A percentile compares a stretch with the other conserved stretches of the same genome.
Conservation (phyloP, 2,888 invertebrate species). For the Lutraria lutraria region DNA sequence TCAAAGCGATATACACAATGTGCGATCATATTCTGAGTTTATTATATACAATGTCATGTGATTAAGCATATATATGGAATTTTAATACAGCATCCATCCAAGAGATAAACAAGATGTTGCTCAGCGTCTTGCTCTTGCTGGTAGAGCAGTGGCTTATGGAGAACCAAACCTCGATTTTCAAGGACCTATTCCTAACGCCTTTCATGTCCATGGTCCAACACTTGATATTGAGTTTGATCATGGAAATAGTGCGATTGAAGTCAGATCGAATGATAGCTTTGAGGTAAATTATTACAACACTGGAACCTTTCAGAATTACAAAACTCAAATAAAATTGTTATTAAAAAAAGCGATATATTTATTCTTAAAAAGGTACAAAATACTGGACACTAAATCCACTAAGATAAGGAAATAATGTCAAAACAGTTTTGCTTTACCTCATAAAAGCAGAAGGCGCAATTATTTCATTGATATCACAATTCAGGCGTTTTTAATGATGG, state of each 20-base stretch:
- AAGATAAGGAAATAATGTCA: not conserved
- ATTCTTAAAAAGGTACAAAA: not conserved
- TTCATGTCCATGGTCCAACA: constrained; percentile 21
- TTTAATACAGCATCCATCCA: constrained; percentile 78
- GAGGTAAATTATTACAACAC: constrained; percentile 50
- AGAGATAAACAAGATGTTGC: constrained; percentile 81
- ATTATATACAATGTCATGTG: too few species aligned
- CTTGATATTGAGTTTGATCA: constrained; percentile 68
- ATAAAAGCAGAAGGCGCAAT: not conserved
- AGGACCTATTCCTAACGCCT: constrained; percentile 79
- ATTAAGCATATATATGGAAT: too few species aligned
- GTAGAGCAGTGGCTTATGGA: constrained; percentile 81
- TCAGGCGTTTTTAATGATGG: not conserved
- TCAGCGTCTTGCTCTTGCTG: constrained; percentile 77
- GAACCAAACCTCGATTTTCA: constrained; percentile 73
- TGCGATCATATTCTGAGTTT: too few species aligned
- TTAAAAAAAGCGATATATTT: not conserved
- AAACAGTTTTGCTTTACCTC: not conserved
- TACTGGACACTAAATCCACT: not conserved
- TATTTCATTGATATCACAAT: not conserved
- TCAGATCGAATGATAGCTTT: constrained; percentile 43
- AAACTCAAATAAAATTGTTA: not conserved
- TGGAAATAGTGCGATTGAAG: constrained; percentile 51
- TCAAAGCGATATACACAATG: too few species aligned
- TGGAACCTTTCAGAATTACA: not conserved